Evolutionary conservation across 1,140 invertebrate species (phyloP).

Genomic region (Nautilus pompilius): DNA sequence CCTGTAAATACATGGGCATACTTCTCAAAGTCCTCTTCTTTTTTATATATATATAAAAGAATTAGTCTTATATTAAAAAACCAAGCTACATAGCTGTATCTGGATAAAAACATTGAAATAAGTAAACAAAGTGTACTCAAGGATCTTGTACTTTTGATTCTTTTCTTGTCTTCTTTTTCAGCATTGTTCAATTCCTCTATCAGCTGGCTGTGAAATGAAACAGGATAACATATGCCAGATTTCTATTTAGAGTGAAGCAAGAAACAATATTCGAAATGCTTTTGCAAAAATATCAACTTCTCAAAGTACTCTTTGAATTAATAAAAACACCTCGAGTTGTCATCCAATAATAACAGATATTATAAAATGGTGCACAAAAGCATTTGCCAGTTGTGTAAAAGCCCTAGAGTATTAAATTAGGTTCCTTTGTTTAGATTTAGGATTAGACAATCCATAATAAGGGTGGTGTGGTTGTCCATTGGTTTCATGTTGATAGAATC

Average conservation of each 20-base stretch:
- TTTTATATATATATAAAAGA: not conserved
- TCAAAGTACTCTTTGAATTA: not conserved
- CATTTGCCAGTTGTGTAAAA: no score
- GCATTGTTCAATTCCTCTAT: conserved; percentile 37
- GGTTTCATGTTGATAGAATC: no score
- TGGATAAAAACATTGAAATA: not conserved
- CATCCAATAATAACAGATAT: not conserved
- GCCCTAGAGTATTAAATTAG: no score
- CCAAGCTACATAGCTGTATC: not conserved
- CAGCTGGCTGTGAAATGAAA: conserved; percentile 27
- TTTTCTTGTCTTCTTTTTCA: conserved; percentile 15
- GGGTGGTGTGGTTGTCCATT: no score
- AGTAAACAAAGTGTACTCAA: not conserved
- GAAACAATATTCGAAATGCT: not conserved
- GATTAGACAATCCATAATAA: no score
- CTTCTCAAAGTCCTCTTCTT: not conserved
- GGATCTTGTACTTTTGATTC: conserved; percentile 26
- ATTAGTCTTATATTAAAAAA: not conserved
- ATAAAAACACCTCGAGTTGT: not conserved
- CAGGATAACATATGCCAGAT: not conserved
- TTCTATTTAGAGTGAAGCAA: not conserved
- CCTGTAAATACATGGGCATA: not conserved
- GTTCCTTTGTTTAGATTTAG: no score
- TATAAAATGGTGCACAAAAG: no score
- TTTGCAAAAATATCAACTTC: not conserved